A percentile compares a stretch with the other conserved stretches of the same genome.
These are phyloP conservation scores for Apogon talboti DNA, from an alignment of 2,797 vertebrate species.

Conservation along the genomic window DNA sequence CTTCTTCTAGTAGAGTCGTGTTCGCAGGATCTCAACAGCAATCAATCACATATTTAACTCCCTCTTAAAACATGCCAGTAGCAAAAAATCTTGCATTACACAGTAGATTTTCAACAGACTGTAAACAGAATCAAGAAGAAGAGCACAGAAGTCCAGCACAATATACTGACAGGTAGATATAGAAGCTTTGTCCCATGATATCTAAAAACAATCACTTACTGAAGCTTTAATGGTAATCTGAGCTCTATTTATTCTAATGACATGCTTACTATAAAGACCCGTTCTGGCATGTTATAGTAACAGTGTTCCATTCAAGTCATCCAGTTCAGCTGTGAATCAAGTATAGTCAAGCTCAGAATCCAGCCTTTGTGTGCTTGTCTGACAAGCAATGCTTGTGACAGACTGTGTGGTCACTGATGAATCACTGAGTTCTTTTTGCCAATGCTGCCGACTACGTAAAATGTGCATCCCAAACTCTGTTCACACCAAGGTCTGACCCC, in stretches of 20 bases:
- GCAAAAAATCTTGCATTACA: too few species aligned
- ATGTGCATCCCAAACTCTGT: slow-evolving; percentile 25
- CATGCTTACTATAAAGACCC: slow-evolving; percentile 10
- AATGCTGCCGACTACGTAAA: slow-evolving; percentile 15
- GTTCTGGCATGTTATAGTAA: slow-evolving; percentile 12
- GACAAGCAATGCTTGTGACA: slow-evolving; percentile 46
- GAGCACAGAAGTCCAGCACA: too few species aligned
- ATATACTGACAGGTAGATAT: too few species aligned
- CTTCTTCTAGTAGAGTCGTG: too few species aligned
- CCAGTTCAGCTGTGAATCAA: slow-evolving; percentile 37
- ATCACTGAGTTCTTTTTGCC: slow-evolving; percentile 29
- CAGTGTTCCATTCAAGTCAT: slow-evolving; percentile 13
- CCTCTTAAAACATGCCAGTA: too few species aligned
- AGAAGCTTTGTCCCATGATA: too few species aligned
- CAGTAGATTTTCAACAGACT: too few species aligned
- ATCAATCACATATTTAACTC: too few species aligned
- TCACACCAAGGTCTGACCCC: slow-evolving; percentile 39
- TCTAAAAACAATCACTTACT: too few species aligned
- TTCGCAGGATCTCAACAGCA: neutral
- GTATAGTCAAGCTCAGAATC: slow-evolving; percentile 9
- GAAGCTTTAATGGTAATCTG: neutral
- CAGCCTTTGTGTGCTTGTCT: slow-evolving; percentile 25
- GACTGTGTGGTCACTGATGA: slow-evolving; percentile 41
- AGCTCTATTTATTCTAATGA: slow-evolving; percentile 15
- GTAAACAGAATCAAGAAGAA: too few species aligned